Evolutionary conservation across 2,113 vertebrate species (phyloP).

Genomic region (Tachuris rubrigastra): DNA sequence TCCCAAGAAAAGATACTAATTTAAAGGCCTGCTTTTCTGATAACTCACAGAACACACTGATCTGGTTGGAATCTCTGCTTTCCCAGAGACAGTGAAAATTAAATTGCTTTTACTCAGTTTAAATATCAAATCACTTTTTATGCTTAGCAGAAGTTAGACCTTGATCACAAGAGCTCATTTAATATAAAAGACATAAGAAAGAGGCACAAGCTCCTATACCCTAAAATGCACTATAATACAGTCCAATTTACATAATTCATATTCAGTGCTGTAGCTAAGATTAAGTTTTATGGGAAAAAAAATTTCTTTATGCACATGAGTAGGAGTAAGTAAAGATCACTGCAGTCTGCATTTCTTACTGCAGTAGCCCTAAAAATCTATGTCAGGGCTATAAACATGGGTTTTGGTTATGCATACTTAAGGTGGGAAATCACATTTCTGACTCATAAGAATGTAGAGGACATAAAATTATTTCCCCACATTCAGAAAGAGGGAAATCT

Average conservation of each 20-base stretch:
- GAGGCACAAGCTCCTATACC: not conserved
- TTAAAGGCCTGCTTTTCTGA: not conserved
- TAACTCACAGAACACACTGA: not conserved
- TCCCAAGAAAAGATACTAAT: slow-evolving; percentile 1
- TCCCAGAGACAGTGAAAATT: slow-evolving; percentile 8
- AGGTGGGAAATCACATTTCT: not conserved
- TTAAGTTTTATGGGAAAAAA: slow-evolving; percentile 16
- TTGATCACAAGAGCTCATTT: slow-evolving; percentile 19
- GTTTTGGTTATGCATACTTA: not conserved
- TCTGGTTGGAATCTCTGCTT: not conserved
- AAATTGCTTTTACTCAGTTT: slow-evolving; percentile 4
- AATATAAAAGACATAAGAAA: not conserved
- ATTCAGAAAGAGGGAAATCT: not conserved
- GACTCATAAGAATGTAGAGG: not conserved
- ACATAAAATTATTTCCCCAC: not conserved
- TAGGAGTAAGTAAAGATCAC: not conserved
- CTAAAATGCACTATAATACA: not conserved
- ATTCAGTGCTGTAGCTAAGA: not conserved
- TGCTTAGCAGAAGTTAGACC: slow-evolving; percentile 5
- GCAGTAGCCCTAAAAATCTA: slow-evolving; percentile 20
- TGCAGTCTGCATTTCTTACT: slow-evolving; percentile 12
- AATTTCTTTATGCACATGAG: slow-evolving; percentile 4
- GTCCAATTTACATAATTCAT: not conserved
- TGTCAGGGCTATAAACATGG: not conserved
- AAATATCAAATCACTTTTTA: slow-evolving; percentile 19